Conservation (phyloP, 2,113 vertebrate species). For the Macaca nemestrina region DNA sequence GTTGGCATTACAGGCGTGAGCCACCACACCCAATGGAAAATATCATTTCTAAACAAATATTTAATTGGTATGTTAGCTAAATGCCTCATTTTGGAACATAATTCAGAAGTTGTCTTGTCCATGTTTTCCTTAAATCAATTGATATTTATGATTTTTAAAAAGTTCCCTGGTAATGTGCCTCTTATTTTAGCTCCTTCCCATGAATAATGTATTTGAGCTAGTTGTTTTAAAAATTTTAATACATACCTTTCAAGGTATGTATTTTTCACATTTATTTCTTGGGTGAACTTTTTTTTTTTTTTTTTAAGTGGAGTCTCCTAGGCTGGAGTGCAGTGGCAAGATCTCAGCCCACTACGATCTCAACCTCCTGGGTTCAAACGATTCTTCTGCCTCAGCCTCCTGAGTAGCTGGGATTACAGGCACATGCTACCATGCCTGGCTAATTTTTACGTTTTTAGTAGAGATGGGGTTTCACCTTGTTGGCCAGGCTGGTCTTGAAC, state of each 20-base stretch:
- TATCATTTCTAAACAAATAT: background rate
- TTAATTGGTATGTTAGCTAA: background rate
- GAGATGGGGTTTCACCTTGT: too few relatives aligned
- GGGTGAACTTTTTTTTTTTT: slow-evolving; percentile 40
- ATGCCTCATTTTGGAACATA: slow-evolving; percentile 28
- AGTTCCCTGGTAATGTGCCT: background rate
- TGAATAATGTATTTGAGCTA: slow-evolving; percentile 6
- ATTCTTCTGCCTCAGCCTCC: too few relatives aligned
- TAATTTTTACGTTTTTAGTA: too few relatives aligned
- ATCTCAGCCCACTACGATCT: too few relatives aligned
- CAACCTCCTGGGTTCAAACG: too few relatives aligned
- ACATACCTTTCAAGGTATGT: background rate
- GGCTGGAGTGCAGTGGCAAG: too few relatives aligned
- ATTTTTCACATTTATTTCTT: slow-evolving; percentile 43
- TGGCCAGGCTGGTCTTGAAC: too few relatives aligned
- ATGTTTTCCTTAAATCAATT: background rate
- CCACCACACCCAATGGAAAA: background rate
- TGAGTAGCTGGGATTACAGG: too few relatives aligned
- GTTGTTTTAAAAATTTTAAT: slow-evolving; percentile 19
- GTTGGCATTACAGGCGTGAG: too few relatives aligned
- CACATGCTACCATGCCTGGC: rapidly evolving
- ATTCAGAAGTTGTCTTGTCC: background rate
- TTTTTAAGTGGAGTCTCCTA: background rate
- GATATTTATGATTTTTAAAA: slow-evolving; percentile 30
- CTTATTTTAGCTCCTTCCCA: background rate